Base-by-base conservation (phyloP, 2,113 vertebrate genomes). In the Genyomyrus donnyi region DNA sequence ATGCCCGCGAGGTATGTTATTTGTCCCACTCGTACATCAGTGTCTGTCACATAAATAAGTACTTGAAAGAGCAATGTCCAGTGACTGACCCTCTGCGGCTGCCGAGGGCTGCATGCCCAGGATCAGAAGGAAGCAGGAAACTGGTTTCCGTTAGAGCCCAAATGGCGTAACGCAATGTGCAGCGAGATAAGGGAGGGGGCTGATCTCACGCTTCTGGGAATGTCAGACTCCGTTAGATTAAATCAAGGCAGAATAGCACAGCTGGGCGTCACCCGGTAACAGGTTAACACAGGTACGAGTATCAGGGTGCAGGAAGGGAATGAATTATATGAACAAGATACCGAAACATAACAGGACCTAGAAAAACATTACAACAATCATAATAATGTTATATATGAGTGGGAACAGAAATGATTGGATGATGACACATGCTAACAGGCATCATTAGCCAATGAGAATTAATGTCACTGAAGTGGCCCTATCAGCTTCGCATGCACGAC, bases 71-170 rank as follows among this genome's bases (percentile, higher is more conserved):
- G 66, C 10, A 74, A 35, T 0, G 1, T 35, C 66, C 66, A 35
- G 70, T 15, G 21, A 13, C 10, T 9, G 66, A 35, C 27, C 4
- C 10, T 31, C 70, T 39, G 70, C 13, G 3, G 31, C 13, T 2
- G 5, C 11, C 3, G 1, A 17, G 80, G 35, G 35, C 21, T 48
- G 31, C 27, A 19, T 66, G 87, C 56, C 39, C 31, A 46, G 74
- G 35, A 7, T 45, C 53, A 91, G 88, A 62, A 90, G 46, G 84
- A 91, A 90, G 24, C 49, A 91, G 91, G 90, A 91, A 91, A 89
- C 88, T 49, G 58, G 62, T 48, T 91, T 89, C 80, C 90, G 50
- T 91, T 86, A 89, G 80, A 80, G 35, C 46, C 90, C 87, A 89
- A 52, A 52, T 46, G 87, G 58, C 74, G 39, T 86, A 46, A 85